Evolutionary conservation across 2,797 vertebrate species (phyloP).

Genomic region (Craterocephalus amniculus): DNA sequence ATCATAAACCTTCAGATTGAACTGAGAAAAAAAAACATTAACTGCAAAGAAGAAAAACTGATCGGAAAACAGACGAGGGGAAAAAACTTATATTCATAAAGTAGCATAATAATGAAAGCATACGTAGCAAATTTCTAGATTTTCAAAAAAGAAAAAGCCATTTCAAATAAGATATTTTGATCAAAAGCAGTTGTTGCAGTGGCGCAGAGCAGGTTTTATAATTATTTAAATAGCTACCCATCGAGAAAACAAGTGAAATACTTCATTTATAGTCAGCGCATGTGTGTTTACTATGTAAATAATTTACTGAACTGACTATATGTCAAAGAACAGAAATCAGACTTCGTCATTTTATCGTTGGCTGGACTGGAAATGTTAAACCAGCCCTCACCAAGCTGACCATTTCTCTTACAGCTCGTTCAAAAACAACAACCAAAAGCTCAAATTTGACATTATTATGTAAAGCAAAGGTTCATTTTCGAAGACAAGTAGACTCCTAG

Average conservation of each 20-base stretch:
- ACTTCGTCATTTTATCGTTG: slow-evolving; percentile 19
- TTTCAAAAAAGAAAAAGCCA: neutral
- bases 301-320: slow-evolving; percentile 32
- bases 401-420: neutral
- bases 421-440: slow-evolving; percentile 1
- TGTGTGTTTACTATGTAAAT: slow-evolving; percentile 48
- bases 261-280: slow-evolving; percentile 30
- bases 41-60: slow-evolving; percentile 2
- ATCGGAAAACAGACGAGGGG: neutral
- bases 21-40: slow-evolving; percentile 18
- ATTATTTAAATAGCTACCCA: slow-evolving; percentile 4
- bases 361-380: slow-evolving; percentile 7
- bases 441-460: neutral
- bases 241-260: slow-evolving; percentile 23
- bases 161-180: neutral
- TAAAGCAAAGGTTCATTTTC: neutral
- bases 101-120: slow-evolving; percentile 3
- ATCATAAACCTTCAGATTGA: slow-evolving; percentile 39
- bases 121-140: neutral
- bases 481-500: neutral
- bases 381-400: neutral
- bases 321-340: slow-evolving; percentile 27
- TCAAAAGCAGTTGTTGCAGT: neutral
- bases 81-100: neutral
- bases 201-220: slow-evolving; percentile 7